phyloP scores from a whole-genome alignment of 2,888 invertebrate species.

The Hybos culiciformis region DNA sequence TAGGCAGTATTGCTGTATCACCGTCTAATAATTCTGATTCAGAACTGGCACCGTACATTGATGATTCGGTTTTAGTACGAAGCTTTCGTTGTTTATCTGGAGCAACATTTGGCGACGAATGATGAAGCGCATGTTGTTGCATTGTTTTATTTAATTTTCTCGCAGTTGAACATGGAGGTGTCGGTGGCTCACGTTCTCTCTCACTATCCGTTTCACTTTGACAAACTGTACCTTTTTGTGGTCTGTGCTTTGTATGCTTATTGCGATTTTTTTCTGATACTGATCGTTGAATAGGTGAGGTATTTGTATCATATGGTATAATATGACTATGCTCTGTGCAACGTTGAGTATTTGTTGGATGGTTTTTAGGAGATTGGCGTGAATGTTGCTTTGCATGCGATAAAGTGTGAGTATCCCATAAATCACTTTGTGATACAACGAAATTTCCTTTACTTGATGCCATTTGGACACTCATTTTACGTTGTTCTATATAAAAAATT shows the following conservation, averaged over 20 bases:
- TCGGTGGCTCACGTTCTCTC: slow-evolving; percentile 30
- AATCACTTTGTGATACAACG: slow-evolving; percentile 50
- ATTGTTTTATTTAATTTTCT: slow-evolving; percentile 28
- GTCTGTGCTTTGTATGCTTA: slow-evolving; percentile 36
- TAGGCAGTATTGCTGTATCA: slow-evolving; percentile 67
- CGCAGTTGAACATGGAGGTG: slow-evolving; percentile 24
- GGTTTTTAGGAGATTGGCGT: slow-evolving; percentile 34
- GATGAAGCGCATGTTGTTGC: slow-evolving; percentile 41
- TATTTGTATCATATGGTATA: slow-evolving; percentile 27
- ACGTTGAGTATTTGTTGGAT: slow-evolving; percentile 30
- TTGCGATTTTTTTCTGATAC: slow-evolving; percentile 51
- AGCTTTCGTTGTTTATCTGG: slow-evolving; percentile 33
- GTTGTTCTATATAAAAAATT: slow-evolving; percentile 8
- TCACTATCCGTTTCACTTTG: slow-evolving; percentile 41
- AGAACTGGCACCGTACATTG: slow-evolving; percentile 64
- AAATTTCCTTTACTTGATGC: slow-evolving; percentile 37
- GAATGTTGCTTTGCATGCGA: slow-evolving; percentile 38
- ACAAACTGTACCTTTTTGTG: slow-evolving; percentile 40
- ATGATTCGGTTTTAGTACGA: slow-evolving; percentile 28
- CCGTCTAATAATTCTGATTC: slow-evolving; percentile 70
- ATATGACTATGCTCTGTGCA: slow-evolving; percentile 34
- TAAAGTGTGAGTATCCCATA: slow-evolving; percentile 52
- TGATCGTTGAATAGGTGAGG: slow-evolving; percentile 45
- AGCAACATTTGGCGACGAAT: slow-evolving; percentile 50
- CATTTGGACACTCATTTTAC: slow-evolving; percentile 22